Base-by-base conservation (phyloP, 2,888 invertebrate genomes). In the Drosophila nigricruria region DNA sequence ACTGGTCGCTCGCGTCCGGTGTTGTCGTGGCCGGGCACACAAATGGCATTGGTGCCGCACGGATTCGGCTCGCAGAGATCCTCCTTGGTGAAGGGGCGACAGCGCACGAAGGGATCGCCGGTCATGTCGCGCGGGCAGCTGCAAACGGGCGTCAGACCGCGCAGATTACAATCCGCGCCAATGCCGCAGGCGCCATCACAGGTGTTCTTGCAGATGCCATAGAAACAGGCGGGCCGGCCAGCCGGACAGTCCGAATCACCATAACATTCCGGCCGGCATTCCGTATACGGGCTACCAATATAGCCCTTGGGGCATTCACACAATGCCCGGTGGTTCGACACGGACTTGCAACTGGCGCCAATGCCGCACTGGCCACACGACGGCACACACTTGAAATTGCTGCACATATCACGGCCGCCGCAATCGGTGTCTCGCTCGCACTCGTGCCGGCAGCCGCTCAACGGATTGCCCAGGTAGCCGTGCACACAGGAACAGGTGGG, bases 41-140 rank as follows among this genome's bases (percentile, higher is more conserved):
- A 97, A 70, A 92, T 89, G 52, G 93, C 92, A 73, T 93, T 93
- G 16, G 93, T 93, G 43, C 97, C 97, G 81, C 97, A 97, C n/a
- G 97, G 97, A 93, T 97, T 97, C 0, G 97, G 97, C 77, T 95
- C 95, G 91, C 97, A 97, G 5, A 97, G 94, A 90, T 97, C 97
- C 90, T 95, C 97, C 88, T 96, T 95, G 92, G 95, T 96, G 90
- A 97, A 97, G 77, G 96, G 96, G 82, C 97, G 94, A 93, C 97
- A 97, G 90, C 94, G 94, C 3, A 95, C 94, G 93, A 97, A 97
- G 5, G 97, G 97, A 94, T 97, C 96, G 2, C 97, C 97, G 27
- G 97, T 97, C 96, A 96, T 97, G 88, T 97, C 96, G 89, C 94
- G 95, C 0, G 97, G 97, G 92, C 97, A 97, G 64, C 96, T 96